phyloP scores from a whole-genome alignment of 2,113 vertebrate genomes.

The Pyrgilauda ruficollis region DNA sequence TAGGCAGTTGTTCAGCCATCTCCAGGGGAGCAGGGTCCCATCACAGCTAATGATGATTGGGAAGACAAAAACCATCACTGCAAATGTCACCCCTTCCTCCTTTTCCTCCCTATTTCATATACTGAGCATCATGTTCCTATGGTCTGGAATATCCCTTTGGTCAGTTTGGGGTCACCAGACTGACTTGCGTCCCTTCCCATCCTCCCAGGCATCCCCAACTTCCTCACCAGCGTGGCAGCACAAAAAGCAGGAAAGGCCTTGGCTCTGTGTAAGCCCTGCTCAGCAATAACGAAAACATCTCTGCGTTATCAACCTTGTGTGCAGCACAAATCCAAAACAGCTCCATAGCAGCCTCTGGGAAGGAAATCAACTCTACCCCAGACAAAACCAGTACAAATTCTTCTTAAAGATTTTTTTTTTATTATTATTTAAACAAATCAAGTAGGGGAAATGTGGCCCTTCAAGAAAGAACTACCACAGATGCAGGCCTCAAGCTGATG shows the following conservation, averaged over 20 bases:
- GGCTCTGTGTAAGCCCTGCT: neutral
- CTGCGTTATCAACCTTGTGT: neutral
- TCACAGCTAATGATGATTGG: neutral
- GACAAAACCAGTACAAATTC: neutral
- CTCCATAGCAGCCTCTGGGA: accelerated
- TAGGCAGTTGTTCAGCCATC: neutral
- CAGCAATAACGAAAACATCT: neutral
- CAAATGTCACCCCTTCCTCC: neutral
- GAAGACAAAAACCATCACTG: neutral
- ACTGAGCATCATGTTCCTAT: accelerated
- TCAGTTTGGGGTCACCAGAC: neutral
- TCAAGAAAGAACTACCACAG: neutral
- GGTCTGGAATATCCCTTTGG: neutral
- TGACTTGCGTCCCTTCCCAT: accelerated
- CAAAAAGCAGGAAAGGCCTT: neutral
- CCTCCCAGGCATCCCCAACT: accelerated
- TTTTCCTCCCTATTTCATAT: neutral
- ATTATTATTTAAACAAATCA: neutral
- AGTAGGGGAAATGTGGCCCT: neutral
- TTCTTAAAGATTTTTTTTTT: neutral
- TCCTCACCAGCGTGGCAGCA: accelerated
- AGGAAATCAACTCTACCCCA: neutral
- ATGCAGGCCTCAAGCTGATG: neutral
- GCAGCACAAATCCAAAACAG: neutral
- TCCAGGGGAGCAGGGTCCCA: neutral